Conservation (phyloP, 2,113 vertebrate species). For the Xyrauchen texanus region DNA sequence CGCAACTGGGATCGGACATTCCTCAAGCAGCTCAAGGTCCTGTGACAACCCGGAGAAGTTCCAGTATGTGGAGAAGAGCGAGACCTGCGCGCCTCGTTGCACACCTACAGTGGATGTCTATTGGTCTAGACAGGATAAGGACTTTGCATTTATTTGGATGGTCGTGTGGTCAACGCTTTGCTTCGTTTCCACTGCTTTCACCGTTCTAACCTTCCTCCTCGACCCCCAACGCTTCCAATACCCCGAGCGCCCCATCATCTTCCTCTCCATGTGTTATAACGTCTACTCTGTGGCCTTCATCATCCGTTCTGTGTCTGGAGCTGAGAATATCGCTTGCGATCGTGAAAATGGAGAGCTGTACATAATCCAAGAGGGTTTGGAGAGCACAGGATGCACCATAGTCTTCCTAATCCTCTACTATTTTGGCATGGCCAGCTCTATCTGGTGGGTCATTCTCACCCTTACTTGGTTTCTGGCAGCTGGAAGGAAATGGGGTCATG, state of each 20-base stretch:
- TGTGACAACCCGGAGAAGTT: conserved; percentile 84
- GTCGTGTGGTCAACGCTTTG: conserved; percentile 85
- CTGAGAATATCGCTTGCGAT: conserved; percentile 84
- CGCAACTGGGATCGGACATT: conserved; percentile 46
- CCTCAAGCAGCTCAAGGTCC: conserved; percentile 56
- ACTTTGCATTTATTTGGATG: conserved; percentile 87
- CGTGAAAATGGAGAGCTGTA: conserved; percentile 82
- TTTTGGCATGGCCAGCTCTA: conserved; percentile 72
- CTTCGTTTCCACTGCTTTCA: conserved; percentile 87
- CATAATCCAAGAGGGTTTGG: conserved; percentile 85
- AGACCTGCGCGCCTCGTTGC: conserved; percentile 81
- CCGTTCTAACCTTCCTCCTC: conserved; percentile 85
- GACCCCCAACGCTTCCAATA: conserved; percentile 88
- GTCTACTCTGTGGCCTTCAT: conserved; percentile 87
- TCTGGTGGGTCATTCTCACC: conserved; percentile 65
- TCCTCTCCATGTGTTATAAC: conserved; percentile 89
- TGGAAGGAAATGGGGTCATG: conserved; percentile 87
- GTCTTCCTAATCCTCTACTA: conserved; percentile 88
- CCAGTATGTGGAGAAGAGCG: conserved; percentile 82
- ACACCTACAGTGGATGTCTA: conserved; percentile 81
- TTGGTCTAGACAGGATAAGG: conserved; percentile 85
- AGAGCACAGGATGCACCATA: conserved; percentile 85
- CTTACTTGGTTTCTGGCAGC: conserved; percentile 76
- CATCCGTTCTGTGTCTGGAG: conserved; percentile 81
- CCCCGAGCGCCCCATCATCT: conserved; percentile 87